These are phyloP conservation scores for Halcyon senegalensis DNA, from an alignment of 2,113 vertebrate genomes.

Conservation along the genomic window DNA sequence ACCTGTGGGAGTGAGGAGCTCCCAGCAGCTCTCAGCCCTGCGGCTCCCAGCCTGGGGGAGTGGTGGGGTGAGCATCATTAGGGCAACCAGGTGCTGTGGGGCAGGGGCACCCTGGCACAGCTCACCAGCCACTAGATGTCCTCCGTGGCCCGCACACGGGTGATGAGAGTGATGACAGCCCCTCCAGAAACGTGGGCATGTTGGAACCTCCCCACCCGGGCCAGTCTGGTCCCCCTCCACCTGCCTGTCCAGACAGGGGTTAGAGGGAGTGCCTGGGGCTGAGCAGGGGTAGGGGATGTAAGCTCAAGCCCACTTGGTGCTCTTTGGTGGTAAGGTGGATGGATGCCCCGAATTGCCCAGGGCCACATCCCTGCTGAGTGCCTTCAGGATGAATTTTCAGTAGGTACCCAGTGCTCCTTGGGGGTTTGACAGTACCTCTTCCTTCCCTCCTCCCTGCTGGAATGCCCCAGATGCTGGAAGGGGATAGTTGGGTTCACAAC, in stretches of 20 bases:
- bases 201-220: background rate
- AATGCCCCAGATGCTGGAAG: background rate
- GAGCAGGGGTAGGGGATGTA: background rate
- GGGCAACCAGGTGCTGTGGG: background rate
- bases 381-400: background rate
- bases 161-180: background rate
- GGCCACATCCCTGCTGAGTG: no score
- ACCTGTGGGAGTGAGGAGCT: background rate
- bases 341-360: background rate
- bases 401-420: background rate
- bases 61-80: accelerated
- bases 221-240: no score
- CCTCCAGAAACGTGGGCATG: background rate
- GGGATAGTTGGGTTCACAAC: background rate
- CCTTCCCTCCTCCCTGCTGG: background rate
- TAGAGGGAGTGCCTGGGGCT: background rate
- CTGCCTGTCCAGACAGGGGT: background rate
- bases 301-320: accelerated
- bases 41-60: background rate
- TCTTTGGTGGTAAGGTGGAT: background rate
- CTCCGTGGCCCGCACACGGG: background rate
- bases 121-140: constrained; percentile 49
- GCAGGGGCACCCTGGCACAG: background rate
- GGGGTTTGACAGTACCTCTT: no score
- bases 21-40: background rate